Evolutionary conservation across 2,797 vertebrate genomes (phyloP), one percentile per base, ranked within the genome.

Genomic region (Lagodon rhomboides): DNA sequence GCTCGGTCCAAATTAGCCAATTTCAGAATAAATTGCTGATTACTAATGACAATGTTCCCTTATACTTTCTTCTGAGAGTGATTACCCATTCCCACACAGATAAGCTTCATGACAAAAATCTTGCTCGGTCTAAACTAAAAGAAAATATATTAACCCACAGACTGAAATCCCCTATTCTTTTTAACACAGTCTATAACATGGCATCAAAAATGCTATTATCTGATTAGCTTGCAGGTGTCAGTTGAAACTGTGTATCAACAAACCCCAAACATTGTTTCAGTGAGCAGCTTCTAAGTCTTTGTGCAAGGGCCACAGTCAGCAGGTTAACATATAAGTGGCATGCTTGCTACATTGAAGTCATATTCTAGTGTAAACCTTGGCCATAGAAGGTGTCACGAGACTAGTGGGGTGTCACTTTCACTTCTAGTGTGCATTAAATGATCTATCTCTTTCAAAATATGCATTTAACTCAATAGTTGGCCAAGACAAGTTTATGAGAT

Each of bases 1-100:
- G 30, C 23, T 27, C 41, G 34, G n/a, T 47, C n/a, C 11, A 25
- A 53, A 60, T 67, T 22, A 67, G 23, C 7, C 49, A 66, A 50
- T 58, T 50, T 27, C 44, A 64, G 30, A 49, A 62, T 49, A 43
- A 64, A 18, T 9, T 55, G 20, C 18, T 49, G 58, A 50, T 69
- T 22, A 56, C 44, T 34, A 22, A 51, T 30, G 53, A 70, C 22
- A 64, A 13, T 58, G 30, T 41, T 23, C 12, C 13, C 53, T 25
- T n/a, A n/a, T 66, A 7, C 27, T 66, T 41, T 59, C 22, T 56
- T 50, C 44, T 50, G 44, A 34, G 20, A 2, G 41, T 55, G 12
- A 69, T 47, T 69, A 18, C 20, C 25, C 10, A 22, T 49, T 70
- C 17, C 30, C 25, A 43, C 50, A 43, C 22, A 53, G 56, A 62